These are phyloP conservation scores for Channa maculata DNA, from an alignment of 2,113 vertebrate species.

Conservation along the genomic window DNA sequence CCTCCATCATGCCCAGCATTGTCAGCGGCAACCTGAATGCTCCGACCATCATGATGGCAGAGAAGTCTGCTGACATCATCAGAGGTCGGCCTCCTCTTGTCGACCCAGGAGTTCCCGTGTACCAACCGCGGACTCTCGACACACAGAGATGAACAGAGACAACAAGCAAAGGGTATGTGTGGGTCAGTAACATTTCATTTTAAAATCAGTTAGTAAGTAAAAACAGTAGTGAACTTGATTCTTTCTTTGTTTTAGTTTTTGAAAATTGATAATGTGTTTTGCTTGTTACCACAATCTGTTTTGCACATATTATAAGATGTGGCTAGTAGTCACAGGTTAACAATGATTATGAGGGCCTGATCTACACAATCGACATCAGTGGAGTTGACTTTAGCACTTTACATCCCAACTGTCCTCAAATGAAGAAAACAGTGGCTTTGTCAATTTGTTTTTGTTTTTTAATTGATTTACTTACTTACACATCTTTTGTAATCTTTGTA, in stretches of 20 bases:
- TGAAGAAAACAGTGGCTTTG: background rate
- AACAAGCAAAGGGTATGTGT: background rate
- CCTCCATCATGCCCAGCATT: slow-evolving; percentile 97
- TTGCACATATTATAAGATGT: slow-evolving; percentile 2
- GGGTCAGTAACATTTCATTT: background rate
- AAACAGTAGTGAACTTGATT: too few species aligned
- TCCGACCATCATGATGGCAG: slow-evolving; percentile 96
- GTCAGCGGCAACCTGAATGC: slow-evolving; percentile 96
- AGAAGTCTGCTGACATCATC: slow-evolving; percentile 94
- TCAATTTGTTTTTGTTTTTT: background rate
- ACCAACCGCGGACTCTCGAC: slow-evolving; percentile 85
- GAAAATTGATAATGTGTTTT: background rate
- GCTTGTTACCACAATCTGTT: slow-evolving; percentile 2
- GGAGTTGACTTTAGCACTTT: background rate
- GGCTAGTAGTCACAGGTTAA: background rate
- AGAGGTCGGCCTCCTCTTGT: slow-evolving; percentile 85
- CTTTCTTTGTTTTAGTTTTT: background rate
- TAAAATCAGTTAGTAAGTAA: background rate
- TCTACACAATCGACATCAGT: background rate
- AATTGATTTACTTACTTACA: too few species aligned
- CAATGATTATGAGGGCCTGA: background rate
- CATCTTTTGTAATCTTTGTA: too few species aligned
- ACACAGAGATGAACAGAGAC: slow-evolving; percentile 84
- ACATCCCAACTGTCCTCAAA: background rate
- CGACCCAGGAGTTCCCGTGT: slow-evolving; percentile 87